A percentile compares a stretch with the other conserved stretches of the same genome.
phyloP scores from a whole-genome alignment of 2,888 invertebrate species.

The Acrobasis consociella region DNA sequence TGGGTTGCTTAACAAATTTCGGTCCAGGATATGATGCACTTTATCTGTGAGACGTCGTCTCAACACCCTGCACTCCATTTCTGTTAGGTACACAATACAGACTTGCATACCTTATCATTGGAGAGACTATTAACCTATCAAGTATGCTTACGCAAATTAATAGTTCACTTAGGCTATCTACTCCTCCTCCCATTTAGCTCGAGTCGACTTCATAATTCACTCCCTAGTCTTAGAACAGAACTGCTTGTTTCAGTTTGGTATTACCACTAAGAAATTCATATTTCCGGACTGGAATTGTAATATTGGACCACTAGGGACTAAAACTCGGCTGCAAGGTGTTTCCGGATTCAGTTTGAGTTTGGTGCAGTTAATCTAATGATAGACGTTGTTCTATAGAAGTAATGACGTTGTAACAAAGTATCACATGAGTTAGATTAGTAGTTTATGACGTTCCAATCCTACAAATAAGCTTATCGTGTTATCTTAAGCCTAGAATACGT shows the following conservation, averaged over 20 bases:
- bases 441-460: too few relatives aligned
- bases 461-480: too few relatives aligned
- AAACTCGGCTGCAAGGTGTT: conserved; percentile 8
- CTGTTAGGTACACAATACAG: too few relatives aligned
- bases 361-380: background rate
- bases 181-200: background rate
- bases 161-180: background rate
- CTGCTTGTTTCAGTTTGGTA: conserved; percentile 15
- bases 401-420: too few relatives aligned
- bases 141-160: background rate
- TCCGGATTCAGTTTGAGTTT: conserved; percentile 12
- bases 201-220: conserved; percentile 9
- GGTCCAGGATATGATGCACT: too few relatives aligned
- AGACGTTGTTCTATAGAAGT: background rate
- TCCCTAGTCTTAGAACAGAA: conserved; percentile 1
- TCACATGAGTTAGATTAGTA: too few relatives aligned
- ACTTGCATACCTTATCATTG: too few relatives aligned
- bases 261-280: conserved; percentile 17
- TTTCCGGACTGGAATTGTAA: conserved; percentile 16
- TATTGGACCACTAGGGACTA: conserved; percentile 12
- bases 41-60: too few relatives aligned
- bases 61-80: too few relatives aligned
- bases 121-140: too few relatives aligned
- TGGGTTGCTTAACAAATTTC: too few relatives aligned
- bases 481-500: too few relatives aligned